Evolutionary conservation across 2,888 invertebrate genomes (phyloP).

Genomic region (Trichacis sp.): DNA sequence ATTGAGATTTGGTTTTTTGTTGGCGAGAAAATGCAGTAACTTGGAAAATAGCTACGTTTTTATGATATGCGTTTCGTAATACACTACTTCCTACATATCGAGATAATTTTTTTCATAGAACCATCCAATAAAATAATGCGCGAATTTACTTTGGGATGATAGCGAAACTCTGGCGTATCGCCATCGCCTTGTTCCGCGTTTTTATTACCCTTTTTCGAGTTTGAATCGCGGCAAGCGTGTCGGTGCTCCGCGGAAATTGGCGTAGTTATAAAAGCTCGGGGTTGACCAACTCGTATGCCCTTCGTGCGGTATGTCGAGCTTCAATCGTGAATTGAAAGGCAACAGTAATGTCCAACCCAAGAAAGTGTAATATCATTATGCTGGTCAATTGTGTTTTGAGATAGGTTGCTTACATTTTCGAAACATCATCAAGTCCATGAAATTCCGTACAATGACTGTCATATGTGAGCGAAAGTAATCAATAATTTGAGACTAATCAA

Average conservation of each 20-base stretch:
- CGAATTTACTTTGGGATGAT: constrained; percentile 6
- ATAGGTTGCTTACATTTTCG: no score
- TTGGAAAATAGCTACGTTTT: no score
- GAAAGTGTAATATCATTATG: constrained; percentile 1
- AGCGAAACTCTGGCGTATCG: constrained; percentile 9
- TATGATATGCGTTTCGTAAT: no score
- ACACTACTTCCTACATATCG: no score
- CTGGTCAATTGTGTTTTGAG: neutral
- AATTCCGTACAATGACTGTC: no score
- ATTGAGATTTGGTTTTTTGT: no score
- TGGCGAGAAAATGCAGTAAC: no score
- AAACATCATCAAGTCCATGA: no score
- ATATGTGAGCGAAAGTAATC: no score
- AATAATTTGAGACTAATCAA: no score
- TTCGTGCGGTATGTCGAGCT: constrained; percentile 5
- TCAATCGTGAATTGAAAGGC: constrained; percentile 12
- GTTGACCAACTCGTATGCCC: constrained; percentile 20
- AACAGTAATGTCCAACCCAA: neutral
- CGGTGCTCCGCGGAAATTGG: constrained; percentile 27
- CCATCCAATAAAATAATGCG: constrained; percentile 3
- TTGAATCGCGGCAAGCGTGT: constrained; percentile 26
- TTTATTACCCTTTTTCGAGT: constrained; percentile 4
- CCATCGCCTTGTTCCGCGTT: constrained; percentile 5
- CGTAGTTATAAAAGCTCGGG: constrained; percentile 20
- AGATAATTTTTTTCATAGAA: neutral